Evolutionary conservation across 1,140 invertebrate species (phyloP).

Genomic region (Chionoecetes opilio): DNA sequence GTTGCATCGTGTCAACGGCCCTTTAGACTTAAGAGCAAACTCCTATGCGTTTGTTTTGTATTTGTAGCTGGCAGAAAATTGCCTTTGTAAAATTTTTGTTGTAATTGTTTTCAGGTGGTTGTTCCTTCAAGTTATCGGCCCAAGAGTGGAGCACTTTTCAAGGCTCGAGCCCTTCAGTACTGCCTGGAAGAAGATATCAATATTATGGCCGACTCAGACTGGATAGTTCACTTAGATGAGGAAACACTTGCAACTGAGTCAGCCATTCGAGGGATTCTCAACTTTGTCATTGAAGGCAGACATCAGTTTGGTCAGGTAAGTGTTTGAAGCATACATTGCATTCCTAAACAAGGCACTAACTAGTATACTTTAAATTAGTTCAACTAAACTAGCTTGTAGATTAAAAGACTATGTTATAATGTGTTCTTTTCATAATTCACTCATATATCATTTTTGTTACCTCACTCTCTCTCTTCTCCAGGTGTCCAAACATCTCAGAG

Average conservation of each 20-base stretch:
- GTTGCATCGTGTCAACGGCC: too few species aligned
- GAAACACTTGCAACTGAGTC: conserved; percentile 98
- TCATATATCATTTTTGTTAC: too few species aligned
- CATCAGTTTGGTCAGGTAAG: conserved; percentile 96
- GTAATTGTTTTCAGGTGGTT: conserved; percentile 87
- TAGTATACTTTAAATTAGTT: too few species aligned
- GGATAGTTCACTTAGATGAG: conserved; percentile 99
- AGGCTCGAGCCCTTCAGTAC: conserved; percentile 97
- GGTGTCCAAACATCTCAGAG: too few species aligned
- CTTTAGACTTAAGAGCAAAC: too few species aligned
- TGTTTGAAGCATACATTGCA: too few species aligned
- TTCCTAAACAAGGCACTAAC: too few species aligned
- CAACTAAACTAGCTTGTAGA: too few species aligned
- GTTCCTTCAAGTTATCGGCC: conserved; percentile 94
- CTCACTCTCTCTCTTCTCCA: too few species aligned
- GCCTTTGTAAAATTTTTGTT: background rate
- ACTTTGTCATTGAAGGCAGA: conserved; percentile 96
- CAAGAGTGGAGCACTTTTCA: conserved; percentile 96
- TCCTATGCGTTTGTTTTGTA: background rate
- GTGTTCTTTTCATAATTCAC: too few species aligned
- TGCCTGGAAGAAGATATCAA: conserved; percentile 96
- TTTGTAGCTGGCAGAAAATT: background rate
- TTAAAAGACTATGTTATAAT: too few species aligned
- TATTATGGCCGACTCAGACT: conserved; percentile 94
- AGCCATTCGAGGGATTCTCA: conserved; percentile 94